Conservation (phyloP, 2,888 invertebrate species). For the Caenorhabditis sp. region DNA sequence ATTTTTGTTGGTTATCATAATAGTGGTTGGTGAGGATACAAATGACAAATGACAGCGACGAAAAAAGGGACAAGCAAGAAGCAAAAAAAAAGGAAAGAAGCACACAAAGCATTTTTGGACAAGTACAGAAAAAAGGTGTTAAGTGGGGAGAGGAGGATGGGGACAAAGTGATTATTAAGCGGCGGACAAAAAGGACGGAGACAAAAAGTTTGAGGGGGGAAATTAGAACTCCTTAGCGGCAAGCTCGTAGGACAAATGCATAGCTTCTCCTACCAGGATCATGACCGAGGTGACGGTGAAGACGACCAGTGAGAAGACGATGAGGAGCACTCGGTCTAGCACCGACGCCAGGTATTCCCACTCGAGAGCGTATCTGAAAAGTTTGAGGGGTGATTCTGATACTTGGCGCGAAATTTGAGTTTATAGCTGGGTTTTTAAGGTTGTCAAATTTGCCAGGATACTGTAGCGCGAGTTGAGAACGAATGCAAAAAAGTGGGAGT, state of each 20-base stretch:
- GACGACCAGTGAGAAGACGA: constrained; percentile 79
- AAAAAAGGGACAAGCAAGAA: constrained; percentile 13
- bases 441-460: no score
- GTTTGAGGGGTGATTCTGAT: neutral
- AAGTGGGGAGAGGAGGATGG: neutral
- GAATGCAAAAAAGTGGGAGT: no score
- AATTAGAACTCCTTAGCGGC: constrained; percentile 54
- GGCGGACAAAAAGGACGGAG: neutral
- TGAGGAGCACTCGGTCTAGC: constrained; percentile 78
- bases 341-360: constrained; percentile 81
- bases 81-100: constrained; percentile 9
- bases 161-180: constrained; percentile 10
- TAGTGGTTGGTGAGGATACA: no score
- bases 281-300: constrained; percentile 81
- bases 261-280: constrained; percentile 82
- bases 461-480: no score
- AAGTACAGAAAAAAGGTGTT: constrained; percentile 14
- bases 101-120: constrained; percentile 9
- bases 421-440: no score
- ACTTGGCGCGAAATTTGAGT: no score
- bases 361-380: constrained; percentile 79
- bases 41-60: neutral
- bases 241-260: constrained; percentile 80
- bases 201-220: neutral
- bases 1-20: no score